Evolutionary conservation across 2,888 invertebrate species (phyloP).

Genomic region (Amiota mariae): DNA sequence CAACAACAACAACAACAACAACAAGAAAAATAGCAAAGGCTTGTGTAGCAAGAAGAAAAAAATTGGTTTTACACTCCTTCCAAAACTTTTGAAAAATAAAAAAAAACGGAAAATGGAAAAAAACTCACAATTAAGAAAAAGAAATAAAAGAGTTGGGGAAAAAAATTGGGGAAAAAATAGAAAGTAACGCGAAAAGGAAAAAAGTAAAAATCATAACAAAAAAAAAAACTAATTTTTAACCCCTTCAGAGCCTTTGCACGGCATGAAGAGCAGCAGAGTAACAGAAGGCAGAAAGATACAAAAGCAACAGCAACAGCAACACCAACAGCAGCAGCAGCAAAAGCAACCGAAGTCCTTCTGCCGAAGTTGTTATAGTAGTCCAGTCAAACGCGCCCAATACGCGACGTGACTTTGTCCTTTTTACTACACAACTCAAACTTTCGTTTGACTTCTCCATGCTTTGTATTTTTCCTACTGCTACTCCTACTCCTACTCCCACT

Average conservation of each 20-base stretch:
- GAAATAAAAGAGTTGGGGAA: no score
- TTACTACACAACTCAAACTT: neutral
- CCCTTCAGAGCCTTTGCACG: constrained; percentile 52
- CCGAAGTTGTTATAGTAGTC: constrained; percentile 39
- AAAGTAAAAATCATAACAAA: constrained; percentile 61
- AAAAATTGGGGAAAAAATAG: constrained; percentile 31
- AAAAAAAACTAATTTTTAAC: constrained; percentile 61
- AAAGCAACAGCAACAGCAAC: constrained; percentile 33
- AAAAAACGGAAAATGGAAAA: constrained; percentile 39
- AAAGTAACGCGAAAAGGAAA: constrained; percentile 36
- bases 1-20: no score
- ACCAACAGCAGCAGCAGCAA: constrained; percentile 17
- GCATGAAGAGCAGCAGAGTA: no score
- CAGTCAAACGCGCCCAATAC: neutral
- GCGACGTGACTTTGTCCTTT: neutral
- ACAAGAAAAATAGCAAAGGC: neutral
- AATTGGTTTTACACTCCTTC: constrained; percentile 46
- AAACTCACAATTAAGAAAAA: constrained; percentile 7
- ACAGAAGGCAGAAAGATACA: constrained; percentile 20
- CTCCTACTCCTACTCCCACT: no score
- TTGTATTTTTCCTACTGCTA: no score
- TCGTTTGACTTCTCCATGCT: neutral
- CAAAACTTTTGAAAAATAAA: constrained; percentile 46
- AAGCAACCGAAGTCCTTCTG: constrained; percentile 36
- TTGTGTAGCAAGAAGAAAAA: no score